Evolutionary conservation across 2,113 vertebrate species (phyloP), one percentile per base, ranked within the genome.

Genomic region (Thryonomys swinderianus): DNA sequence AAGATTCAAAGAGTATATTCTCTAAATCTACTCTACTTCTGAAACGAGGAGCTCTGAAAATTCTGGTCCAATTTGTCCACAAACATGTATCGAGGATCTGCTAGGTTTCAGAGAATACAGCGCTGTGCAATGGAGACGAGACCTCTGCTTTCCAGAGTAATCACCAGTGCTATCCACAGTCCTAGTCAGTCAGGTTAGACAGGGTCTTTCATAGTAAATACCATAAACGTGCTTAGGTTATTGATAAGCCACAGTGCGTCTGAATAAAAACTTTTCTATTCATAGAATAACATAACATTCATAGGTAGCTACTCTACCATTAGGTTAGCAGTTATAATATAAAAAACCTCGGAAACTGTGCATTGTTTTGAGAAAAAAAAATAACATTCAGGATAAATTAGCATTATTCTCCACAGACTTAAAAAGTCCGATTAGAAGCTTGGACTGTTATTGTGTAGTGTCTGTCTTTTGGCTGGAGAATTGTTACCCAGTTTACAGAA

Each of bases 301-400:
- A 42, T 76, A 76, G 8, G 59, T 85, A 76, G 27, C 64, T 40
- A 62, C 42, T 40, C 17, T 85, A 2, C 7, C 37, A 53, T 91
- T 32, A 83, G 10, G 20, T 73, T 32, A 64, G 40, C 7, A 71
- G 27, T 42, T 55, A 21, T 12, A 83, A 45, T 59, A 69, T 45
- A 67, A 87, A 96, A 89, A 55, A 81, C 2, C 7, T 45, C 40
- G 83, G 40, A 86, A 45, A 57, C 5, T 30, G 10, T 17, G 2
- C 42, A 7, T n/a, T 57, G 12, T 45, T 37, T 90, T 71, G 42
- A 91, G 64, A 40, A 66, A 81, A 61, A n/a, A 37, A 69, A 34
- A 61, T 85, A n/a, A n/a, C n/a, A n/a, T 74, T 90, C 17, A 12
- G 82, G 30, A 90, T 91, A 95, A 69, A 71, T 30, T 67, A 71